Evolutionary conservation across 2,888 invertebrate genomes (phyloP).

Genomic region (Hemithea aestivaria): DNA sequence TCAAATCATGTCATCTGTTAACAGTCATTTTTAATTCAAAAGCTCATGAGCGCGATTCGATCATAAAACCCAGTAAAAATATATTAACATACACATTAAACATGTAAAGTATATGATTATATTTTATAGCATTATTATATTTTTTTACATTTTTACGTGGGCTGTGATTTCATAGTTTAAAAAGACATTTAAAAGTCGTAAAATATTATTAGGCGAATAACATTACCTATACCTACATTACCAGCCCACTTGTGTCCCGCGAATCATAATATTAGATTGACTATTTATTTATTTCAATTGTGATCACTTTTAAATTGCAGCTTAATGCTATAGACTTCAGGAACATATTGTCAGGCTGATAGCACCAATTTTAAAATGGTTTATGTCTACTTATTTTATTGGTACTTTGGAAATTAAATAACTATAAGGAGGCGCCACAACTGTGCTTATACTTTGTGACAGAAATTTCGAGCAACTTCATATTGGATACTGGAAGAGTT

Average conservation of each 20-base stretch:
- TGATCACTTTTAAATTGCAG: too few species aligned
- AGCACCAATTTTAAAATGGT: too few species aligned
- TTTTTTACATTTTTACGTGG: constrained; percentile 16
- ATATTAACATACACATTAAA: constrained; percentile 9
- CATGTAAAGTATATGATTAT: constrained; percentile 2
- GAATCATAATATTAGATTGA: constrained; percentile 13
- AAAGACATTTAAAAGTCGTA: constrained; percentile 23
- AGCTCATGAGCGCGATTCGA: constrained; percentile 25
- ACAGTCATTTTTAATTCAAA: background rate
- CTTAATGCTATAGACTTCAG: too few species aligned
- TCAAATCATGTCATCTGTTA: too few species aligned
- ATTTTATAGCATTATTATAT: constrained; percentile 14
- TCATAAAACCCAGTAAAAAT: constrained; percentile 15
- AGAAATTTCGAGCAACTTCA: too few species aligned
- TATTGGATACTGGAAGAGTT: too few species aligned
- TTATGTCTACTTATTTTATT: too few species aligned
- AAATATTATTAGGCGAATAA: constrained; percentile 19
- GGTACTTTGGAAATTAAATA: too few species aligned
- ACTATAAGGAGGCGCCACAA: too few species aligned
- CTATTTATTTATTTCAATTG: too few species aligned
- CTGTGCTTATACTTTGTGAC: too few species aligned
- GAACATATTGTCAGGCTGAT: too few species aligned
- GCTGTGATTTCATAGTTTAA: constrained; percentile 23
- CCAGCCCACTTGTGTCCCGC: constrained; percentile 11
- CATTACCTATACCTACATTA: constrained; percentile 5